Conservation (phyloP, 1,140 invertebrate species). For the Hypsibius dujardini region DNA sequence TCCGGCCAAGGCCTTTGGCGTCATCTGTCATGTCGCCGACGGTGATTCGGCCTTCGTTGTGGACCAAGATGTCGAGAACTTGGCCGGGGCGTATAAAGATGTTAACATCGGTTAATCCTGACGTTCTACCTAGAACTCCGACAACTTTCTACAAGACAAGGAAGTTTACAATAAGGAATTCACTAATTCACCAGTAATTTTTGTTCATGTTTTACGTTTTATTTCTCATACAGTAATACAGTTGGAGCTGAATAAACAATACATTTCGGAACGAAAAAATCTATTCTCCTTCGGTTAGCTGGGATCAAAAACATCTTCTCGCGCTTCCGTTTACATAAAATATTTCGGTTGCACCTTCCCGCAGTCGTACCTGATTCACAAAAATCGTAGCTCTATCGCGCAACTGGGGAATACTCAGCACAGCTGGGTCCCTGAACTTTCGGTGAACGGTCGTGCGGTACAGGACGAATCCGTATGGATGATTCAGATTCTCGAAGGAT, state of each 20-base stretch:
- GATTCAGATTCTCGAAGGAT: constrained; percentile 8
- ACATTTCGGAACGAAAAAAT: too few relatives aligned
- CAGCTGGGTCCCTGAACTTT: background rate
- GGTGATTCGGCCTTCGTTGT: constrained; percentile 13
- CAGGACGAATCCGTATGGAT: background rate
- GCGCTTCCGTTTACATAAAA: too few relatives aligned
- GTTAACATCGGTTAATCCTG: background rate
- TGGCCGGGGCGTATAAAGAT: background rate
- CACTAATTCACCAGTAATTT: background rate
- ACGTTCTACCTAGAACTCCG: background rate
- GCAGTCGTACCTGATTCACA: background rate
- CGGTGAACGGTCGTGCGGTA: background rate
- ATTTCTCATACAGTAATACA: too few relatives aligned
- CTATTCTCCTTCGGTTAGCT: too few relatives aligned
- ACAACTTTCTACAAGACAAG: background rate
- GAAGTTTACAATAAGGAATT: background rate
- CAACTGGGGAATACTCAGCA: background rate
- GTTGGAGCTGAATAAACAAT: too few relatives aligned
- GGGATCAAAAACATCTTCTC: too few relatives aligned
- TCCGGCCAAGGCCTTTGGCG: constrained; percentile 27
- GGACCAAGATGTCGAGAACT: constrained; percentile 1
- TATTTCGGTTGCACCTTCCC: too few relatives aligned
- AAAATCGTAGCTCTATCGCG: background rate
- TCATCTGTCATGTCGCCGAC: constrained; percentile 29
- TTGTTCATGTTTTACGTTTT: too few relatives aligned